Evolutionary conservation across 2,113 vertebrate species (phyloP), one percentile per base, ranked within the genome.

Genomic region (Vulpes ferrilata): DNA sequence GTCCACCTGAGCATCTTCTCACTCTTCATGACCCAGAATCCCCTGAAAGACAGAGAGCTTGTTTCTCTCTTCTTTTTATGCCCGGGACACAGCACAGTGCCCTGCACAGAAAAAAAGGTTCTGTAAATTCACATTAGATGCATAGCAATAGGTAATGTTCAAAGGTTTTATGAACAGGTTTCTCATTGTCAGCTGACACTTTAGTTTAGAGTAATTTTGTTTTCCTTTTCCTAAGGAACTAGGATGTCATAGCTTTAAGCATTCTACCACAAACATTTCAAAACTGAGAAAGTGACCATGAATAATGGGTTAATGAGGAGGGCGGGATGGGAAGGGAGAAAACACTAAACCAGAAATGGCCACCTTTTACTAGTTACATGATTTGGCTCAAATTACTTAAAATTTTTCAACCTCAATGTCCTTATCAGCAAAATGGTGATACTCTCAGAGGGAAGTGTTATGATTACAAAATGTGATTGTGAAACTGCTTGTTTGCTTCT

Each of bases 401-500:
- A 64, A 73, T 92, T 64, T 81, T 76, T 97, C 71, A 64, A 16
- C 51, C 57, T 96, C 23, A 1, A 23, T 7, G 30, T 88, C 43
- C 86, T 81, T 85, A 55, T 65, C 59, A 91, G 85, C 81, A 96
- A 65, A 96, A 85, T 81, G 59, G 62, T 85, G 88, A 60, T 93
- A 73, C 5, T 91, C 76, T 20, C 59, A 30, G 7, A 57, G 23
- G 78, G 85, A 94, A 90, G 11, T 84, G 17, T 95, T 95, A 93
- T 85, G 84, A 95, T 93, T 97, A 91, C 65, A 92, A 93, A 95
- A 93, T 62, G 73, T 53, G 71, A 71, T n/a, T 48, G 59, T 59
- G 59, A 93, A 89, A 87, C 43, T 53, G 92, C 95, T 79, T 81
- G 30, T 94, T 95, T 97, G 96, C 93, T 94, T 86, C 83, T 76